Evolutionary conservation across 2,888 invertebrate genomes (phyloP).

Genomic region (Scaptomyza tumidula): DNA sequence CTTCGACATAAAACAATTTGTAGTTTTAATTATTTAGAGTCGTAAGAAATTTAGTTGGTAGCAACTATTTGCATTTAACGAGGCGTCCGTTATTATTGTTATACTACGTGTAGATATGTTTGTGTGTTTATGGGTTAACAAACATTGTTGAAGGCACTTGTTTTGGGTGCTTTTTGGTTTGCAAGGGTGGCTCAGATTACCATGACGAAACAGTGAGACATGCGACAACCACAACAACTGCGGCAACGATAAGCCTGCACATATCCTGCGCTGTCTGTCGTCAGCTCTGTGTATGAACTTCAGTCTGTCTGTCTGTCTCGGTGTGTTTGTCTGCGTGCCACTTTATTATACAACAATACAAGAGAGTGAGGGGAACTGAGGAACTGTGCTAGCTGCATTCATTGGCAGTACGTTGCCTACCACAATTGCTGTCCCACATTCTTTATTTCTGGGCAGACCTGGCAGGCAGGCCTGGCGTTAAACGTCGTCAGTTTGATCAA

Average conservation of each 20-base stretch:
- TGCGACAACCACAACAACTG: constrained; percentile 69
- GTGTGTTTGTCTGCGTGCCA: constrained; percentile 42
- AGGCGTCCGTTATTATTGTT: neutral
- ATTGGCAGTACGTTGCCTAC: constrained; percentile 22
- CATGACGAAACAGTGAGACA: constrained; percentile 62
- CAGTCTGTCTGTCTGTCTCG: constrained; percentile 7
- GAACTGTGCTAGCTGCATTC: neutral
- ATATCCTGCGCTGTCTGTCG: constrained; percentile 55
- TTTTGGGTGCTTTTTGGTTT: constrained; percentile 7
- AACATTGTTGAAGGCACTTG: constrained; percentile 1
- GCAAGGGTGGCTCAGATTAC: constrained; percentile 51
- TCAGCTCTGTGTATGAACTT: constrained; percentile 22
- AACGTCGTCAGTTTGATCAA: constrained; percentile 72
- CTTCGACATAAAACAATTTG: neutral
- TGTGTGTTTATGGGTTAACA: neutral
- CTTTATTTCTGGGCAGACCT: constrained; percentile 42
- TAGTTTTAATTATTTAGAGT: neutral
- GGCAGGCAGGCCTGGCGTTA: constrained; percentile 44
- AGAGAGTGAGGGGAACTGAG: neutral
- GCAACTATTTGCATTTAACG: constrained; percentile 1
- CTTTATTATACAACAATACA: constrained; percentile 44
- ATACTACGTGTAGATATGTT: neutral
- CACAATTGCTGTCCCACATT: constrained; percentile 62
- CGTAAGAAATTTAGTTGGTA: neutral
- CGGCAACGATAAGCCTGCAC: constrained; percentile 62